phyloP scores from a whole-genome alignment of 1,140 invertebrate genomes.

The Paraescarpia echinospica region DNA sequence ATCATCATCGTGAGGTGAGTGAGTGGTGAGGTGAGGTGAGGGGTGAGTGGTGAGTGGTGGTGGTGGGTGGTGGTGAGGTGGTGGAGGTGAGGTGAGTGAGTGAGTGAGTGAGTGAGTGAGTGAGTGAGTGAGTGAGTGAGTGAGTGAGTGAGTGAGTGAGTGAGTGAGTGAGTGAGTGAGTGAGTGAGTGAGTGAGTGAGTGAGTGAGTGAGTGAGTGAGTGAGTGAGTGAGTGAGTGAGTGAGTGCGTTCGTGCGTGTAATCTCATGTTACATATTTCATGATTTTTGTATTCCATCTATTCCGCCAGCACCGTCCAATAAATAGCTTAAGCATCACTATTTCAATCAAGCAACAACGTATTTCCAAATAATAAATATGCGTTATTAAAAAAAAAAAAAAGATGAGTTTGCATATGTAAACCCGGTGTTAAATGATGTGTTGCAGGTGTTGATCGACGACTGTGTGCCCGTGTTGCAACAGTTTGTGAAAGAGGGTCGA shows the following conservation, averaged over 20 bases:
- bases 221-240: too few relatives aligned
- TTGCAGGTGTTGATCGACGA: conserved; percentile 85
- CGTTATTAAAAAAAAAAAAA: not conserved
- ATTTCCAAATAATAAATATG: not conserved
- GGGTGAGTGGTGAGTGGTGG: too few relatives aligned
- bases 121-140: too few relatives aligned
- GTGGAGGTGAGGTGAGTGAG: too few relatives aligned
- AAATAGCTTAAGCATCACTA: not conserved
- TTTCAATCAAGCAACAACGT: not conserved
- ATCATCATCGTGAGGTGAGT: too few relatives aligned
- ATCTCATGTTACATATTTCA: not conserved
- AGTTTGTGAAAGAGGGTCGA: conserved; percentile 75
- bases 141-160: too few relatives aligned
- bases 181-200: too few relatives aligned
- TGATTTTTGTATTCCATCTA: not conserved
- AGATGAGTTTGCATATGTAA: not conserved
- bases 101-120: too few relatives aligned
- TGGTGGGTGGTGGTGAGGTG: too few relatives aligned
- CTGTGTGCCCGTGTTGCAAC: conserved; percentile 79
- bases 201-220: too few relatives aligned
- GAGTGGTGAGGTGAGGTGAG: too few relatives aligned
- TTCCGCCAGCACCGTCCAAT: not conserved
- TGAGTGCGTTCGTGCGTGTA: not conserved
- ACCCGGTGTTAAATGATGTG: not conserved
- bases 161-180: too few relatives aligned